Evolutionary conservation across 2,797 vertebrate genomes (phyloP).

Genomic region (Podarcis siculus): DNA sequence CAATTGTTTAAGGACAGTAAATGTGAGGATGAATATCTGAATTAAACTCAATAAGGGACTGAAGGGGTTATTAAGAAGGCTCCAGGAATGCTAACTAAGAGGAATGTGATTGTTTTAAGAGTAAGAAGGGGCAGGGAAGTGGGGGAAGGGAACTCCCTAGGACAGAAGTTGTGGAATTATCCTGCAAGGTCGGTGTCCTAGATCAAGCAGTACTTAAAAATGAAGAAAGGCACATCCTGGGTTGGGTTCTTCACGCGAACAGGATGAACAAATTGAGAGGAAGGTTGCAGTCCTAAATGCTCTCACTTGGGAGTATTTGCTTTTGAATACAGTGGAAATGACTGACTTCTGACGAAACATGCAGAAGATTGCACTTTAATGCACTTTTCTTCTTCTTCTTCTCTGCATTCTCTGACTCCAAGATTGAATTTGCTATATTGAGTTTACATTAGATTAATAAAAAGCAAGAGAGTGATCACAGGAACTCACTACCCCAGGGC

Average conservation of each 20-base stretch:
- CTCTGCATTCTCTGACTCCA: not conserved
- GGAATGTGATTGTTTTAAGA: conserved; percentile 1
- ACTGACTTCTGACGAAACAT: not conserved
- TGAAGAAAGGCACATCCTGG: not conserved
- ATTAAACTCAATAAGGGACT: conserved; percentile 9
- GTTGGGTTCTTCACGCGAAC: not conserved
- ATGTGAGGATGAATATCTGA: not conserved
- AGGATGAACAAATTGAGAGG: not conserved
- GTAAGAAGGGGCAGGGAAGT: too few relatives aligned
- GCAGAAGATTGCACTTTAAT: not conserved
- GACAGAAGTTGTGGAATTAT: not conserved
- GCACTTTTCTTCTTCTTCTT: not conserved
- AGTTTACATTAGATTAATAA: not conserved
- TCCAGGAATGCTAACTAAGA: not conserved
- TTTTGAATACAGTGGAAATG: not conserved
- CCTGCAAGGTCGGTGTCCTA: not conserved
- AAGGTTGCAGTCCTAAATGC: not conserved
- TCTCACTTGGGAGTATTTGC: not conserved
- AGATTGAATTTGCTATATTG: not conserved
- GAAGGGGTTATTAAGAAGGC: not conserved
- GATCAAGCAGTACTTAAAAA: not conserved
- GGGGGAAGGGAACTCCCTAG: not conserved
- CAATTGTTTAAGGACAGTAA: conserved; percentile 13
- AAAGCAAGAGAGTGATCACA: not conserved
- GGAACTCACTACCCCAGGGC: not conserved